Evolutionary conservation across 1,140 invertebrate genomes (phyloP), one percentile per base, ranked within the genome.

Genomic region (Drosophila oshimai): DNA sequence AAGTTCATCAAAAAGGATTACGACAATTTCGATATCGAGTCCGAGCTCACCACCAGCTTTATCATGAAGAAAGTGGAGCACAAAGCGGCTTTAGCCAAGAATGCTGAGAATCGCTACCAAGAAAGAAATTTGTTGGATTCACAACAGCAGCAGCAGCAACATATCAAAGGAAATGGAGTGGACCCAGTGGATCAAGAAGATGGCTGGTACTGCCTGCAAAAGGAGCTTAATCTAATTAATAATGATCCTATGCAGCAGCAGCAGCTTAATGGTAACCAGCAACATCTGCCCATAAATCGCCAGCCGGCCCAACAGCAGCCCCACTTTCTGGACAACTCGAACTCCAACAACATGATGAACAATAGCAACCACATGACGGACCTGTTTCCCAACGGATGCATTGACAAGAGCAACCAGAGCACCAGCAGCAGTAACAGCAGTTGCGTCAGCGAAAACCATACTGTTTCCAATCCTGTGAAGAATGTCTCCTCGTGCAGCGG

Each of bases 191-290:
- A 81, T 37, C 88, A 90, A 22, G 89, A 90, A 0, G 94, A 95
- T 78, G 94, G 94, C 73, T 95, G 94, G 94, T 91, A 94, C 3
- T 94, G 94, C 42, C 94, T 95, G 22, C 94, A 95, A 70, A 94
- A 94, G 50, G 94, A 95, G 76, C 89, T 95, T 1, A 91, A 83
- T 69, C 49, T 91, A 12, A 91, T 91, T 24, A 83, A 58, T 33
- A 77, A 60, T 18, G 68, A 80, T 45, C 12, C 65, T n/a, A 42
- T 71, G 51, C 70, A 60, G 36, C 29, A 37, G 6, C 62, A 74
- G 22, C 74, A 76, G 24, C 58, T 72, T 1, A 72, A 72, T 41
- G 68, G 68, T 6, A 49, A 67, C 29, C 70, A 74, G 15, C 70
- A 61, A 18, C 58, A 81, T 6, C 33, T 53, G 0, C 10, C 41